Conservation (phyloP, 2,888 invertebrate species). For the Phyllotreta striolata region DNA sequence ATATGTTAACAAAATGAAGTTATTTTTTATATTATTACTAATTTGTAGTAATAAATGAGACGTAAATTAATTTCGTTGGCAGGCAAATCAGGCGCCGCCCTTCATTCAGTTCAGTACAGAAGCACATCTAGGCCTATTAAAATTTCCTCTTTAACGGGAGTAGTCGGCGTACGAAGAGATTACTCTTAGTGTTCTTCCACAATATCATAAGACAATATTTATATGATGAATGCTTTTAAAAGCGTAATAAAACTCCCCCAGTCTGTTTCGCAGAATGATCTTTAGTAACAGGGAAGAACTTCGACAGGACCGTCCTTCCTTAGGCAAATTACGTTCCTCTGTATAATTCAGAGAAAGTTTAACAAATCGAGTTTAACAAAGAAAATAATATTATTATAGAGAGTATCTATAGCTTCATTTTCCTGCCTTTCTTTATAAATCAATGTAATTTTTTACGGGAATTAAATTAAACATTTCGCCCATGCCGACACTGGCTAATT, state of each 20-base stretch:
- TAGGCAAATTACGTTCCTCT: too few relatives aligned
- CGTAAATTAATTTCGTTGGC: conserved; percentile 23
- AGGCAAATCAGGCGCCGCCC: conserved; percentile 17
- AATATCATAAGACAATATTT: conserved; percentile 59
- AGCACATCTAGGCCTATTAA: conserved; percentile 26
- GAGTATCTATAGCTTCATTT: too few relatives aligned
- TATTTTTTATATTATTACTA: too few relatives aligned
- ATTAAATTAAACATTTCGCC: too few relatives aligned
- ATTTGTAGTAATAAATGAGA: too few relatives aligned
- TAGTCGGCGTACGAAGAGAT: conserved; percentile 35
- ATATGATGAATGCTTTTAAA: conserved; percentile 56
- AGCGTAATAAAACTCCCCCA: conserved; percentile 54
- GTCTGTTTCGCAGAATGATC: conserved; percentile 15
- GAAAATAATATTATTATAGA: too few relatives aligned
- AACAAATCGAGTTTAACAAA: too few relatives aligned
- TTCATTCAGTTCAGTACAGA: conserved; percentile 16
- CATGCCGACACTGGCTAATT: neutral
- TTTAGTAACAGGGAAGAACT: conserved; percentile 1
- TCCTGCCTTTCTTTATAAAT: too few relatives aligned
- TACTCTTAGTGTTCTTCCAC: conserved; percentile 47
- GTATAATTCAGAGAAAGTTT: too few relatives aligned
- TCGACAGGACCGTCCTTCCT: neutral
- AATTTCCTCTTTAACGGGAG: conserved; percentile 41
- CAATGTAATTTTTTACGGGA: too few relatives aligned
- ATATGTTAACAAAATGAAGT: too few relatives aligned